Evolutionary conservation across 1,140 invertebrate species (phyloP).

Genomic region (Berghia stephanieae): DNA sequence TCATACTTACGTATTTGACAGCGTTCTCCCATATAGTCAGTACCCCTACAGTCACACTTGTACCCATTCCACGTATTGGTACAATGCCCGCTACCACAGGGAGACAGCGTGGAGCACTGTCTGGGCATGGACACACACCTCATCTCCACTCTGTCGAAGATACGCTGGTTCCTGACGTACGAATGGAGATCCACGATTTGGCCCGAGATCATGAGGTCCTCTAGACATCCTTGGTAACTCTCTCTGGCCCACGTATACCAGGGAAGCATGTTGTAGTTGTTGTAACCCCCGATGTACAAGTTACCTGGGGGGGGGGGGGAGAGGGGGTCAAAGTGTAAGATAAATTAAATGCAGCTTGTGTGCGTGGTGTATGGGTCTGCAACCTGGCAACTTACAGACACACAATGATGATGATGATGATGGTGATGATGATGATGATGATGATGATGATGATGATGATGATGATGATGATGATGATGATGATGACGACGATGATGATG

Average conservation of each 20-base stretch:
- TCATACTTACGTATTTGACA: constrained; percentile 51
- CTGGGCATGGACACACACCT: constrained; percentile 43
- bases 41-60: constrained; percentile 54
- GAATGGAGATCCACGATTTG: constrained; percentile 38
- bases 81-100: constrained; percentile 49
- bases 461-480: no score
- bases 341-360: no score
- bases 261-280: constrained; percentile 39
- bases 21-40: constrained; percentile 44
- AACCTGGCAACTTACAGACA: no score
- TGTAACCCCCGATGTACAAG: constrained; percentile 42
- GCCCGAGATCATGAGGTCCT: constrained; percentile 45
- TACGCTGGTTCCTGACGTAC: constrained; percentile 13
- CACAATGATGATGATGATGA: no score
- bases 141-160: constrained; percentile 38
- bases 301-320: neutral
- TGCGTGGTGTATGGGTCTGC: no score
- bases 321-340: no score
- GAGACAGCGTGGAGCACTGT: constrained; percentile 35
- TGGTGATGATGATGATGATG: no score
- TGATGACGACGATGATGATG: no score
- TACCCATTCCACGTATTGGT: constrained; percentile 45
- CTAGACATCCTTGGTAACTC: constrained; percentile 56
- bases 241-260: constrained; percentile 54
- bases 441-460: no score